A percentile compares a stretch with the other conserved stretches of the same genome.
These are phyloP conservation scores for Buteo buteo DNA, from an alignment of 2,113 vertebrate genomes.

Conservation along the genomic window DNA sequence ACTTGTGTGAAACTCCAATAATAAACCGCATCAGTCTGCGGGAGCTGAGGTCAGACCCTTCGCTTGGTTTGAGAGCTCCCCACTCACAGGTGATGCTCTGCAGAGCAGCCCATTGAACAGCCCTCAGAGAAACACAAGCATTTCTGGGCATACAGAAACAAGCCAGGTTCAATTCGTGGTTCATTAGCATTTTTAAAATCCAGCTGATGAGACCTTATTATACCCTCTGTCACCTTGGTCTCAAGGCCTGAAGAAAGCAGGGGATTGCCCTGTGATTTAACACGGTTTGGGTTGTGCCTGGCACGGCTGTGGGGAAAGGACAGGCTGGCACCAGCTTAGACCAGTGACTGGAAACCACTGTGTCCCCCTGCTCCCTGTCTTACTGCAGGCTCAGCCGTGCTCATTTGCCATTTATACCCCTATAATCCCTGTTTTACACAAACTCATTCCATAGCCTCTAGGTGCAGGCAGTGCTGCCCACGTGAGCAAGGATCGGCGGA, in stretches of 20 bases:
- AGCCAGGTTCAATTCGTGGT: neutral
- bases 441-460: neutral
- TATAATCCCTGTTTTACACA: rapidly evolving
- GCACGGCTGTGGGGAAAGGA: neutral
- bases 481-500: rapidly evolving
- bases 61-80: neutral
- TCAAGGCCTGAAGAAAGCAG: neutral
- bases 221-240: neutral
- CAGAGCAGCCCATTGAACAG: neutral
- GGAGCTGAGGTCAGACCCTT: neutral
- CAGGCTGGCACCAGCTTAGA: neutral
- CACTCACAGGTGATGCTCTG: neutral
- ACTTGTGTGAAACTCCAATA: neutral
- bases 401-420: neutral
- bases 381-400: neutral
- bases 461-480: neutral
- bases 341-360: rapidly evolving
- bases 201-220: neutral
- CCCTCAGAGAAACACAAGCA: neutral
- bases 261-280: neutral
- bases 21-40: rapidly evolving
- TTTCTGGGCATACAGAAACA: neutral
- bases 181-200: neutral
- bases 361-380: neutral
- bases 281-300: rapidly evolving